Conservation (phyloP, 2,113 vertebrate species). For the Calidris pugnax region DNA sequence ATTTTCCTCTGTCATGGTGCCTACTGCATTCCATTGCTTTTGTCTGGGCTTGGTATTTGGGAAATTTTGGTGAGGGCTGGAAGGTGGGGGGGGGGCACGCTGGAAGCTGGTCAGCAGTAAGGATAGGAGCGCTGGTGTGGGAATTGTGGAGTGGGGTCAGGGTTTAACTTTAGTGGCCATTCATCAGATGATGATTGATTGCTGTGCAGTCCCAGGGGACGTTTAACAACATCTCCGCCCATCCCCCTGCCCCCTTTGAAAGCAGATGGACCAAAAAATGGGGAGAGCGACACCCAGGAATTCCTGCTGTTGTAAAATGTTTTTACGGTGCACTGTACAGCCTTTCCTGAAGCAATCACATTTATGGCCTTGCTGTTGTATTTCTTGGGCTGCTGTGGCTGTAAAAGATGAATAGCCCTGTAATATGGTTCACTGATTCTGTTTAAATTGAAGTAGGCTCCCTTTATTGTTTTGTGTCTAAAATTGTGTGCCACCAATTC, state of each 20-base stretch:
- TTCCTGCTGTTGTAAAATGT: conserved; percentile 72
- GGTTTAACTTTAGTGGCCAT: conserved; percentile 81
- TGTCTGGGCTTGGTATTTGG: conserved; percentile 80
- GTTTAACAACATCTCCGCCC: conserved; percentile 70
- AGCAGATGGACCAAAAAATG: conserved; percentile 72
- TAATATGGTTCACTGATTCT: conserved; percentile 67
- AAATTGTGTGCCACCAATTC: conserved; percentile 61
- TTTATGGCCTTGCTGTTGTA: conserved; percentile 69
- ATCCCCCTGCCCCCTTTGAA: conserved; percentile 65
- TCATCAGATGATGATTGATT: conserved; percentile 86
- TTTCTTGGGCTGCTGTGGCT: conserved; percentile 66
- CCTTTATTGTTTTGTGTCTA: conserved; percentile 60
- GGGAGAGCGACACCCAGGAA: conserved; percentile 74
- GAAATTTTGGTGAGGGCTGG: conserved; percentile 79
- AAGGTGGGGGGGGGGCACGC: conserved; percentile 30
- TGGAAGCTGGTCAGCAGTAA: conserved; percentile 60
- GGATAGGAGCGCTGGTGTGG: conserved; percentile 59
- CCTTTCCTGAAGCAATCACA: conserved; percentile 70
- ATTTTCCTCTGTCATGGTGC: conserved; percentile 27
- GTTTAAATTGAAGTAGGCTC: conserved; percentile 62
- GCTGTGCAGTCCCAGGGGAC: conserved; percentile 73
- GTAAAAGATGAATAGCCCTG: conserved; percentile 72
- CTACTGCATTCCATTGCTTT: conserved; percentile 79
- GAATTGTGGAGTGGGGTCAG: conserved; percentile 77
- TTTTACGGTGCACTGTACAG: conserved; percentile 73